Conservation (phyloP, 2,797 vertebrate species). For the Falco cherrug region DNA sequence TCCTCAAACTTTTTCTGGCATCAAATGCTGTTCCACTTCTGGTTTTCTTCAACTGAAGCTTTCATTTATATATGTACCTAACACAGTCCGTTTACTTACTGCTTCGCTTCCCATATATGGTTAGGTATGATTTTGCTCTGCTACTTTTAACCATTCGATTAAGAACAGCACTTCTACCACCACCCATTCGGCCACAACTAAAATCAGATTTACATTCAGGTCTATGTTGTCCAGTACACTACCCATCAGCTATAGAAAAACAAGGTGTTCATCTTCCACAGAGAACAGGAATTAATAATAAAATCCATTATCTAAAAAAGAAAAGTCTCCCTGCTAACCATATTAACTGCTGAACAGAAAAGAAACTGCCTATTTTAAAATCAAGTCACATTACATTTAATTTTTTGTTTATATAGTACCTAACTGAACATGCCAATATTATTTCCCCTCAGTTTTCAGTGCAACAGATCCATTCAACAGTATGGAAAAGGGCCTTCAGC, state of each 20-base stretch:
- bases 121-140: accelerated
- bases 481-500: background rate
- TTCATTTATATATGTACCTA: background rate
- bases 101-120: background rate
- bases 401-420: background rate
- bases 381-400: background rate
- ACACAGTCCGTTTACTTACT: background rate
- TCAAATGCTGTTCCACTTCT: background rate
- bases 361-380: background rate
- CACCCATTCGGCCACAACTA: background rate
- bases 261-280: background rate
- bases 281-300: background rate
- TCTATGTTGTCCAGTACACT: background rate
- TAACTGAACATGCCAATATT: background rate
- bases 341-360: background rate
- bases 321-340: background rate
- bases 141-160: background rate
- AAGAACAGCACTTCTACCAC: background rate
- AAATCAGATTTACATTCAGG: background rate
- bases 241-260: background rate
- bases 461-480: background rate
- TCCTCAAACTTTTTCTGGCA: background rate
- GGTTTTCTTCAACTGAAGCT: background rate
- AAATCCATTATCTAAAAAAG: background rate
- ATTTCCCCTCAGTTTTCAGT: background rate